Evolutionary conservation across 2,888 invertebrate genomes (phyloP).

Genomic region (Sicus ferrugineus): DNA sequence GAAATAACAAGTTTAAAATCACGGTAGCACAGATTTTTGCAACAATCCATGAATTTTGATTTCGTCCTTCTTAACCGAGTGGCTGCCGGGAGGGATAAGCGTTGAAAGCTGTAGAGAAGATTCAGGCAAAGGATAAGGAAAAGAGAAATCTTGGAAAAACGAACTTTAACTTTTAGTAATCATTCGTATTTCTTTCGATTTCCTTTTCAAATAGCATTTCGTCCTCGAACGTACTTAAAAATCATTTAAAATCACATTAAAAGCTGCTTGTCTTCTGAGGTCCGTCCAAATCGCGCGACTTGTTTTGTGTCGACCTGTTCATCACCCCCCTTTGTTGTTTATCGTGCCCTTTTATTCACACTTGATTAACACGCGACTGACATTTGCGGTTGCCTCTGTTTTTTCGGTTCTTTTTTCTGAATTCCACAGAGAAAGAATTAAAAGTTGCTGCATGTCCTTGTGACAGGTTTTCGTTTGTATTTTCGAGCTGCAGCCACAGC

Average conservation of each 20-base stretch:
- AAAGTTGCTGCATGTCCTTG: slow-evolving; percentile 21
- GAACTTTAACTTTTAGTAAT: slow-evolving; percentile 1
- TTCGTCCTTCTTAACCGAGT: slow-evolving; percentile 30
- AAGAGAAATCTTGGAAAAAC: not conserved
- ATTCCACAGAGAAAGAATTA: slow-evolving; percentile 29
- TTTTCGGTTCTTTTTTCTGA: slow-evolving; percentile 39
- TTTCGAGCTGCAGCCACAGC: slow-evolving; percentile 30
- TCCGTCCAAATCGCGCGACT: not conserved
- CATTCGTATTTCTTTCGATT: not conserved
- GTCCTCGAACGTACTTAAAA: slow-evolving; percentile 49
- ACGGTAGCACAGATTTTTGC: slow-evolving; percentile 50
- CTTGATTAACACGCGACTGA: slow-evolving; percentile 63
- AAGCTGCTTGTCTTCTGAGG: slow-evolving; percentile 28
- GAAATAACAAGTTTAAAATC: slow-evolving; percentile 43
- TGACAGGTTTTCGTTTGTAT: slow-evolving; percentile 34
- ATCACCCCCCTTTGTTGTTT: slow-evolving; percentile 45
- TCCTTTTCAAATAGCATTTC: not conserved
- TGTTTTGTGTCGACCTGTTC: slow-evolving; percentile 43
- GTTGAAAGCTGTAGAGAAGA: not conserved
- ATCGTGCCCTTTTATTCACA: slow-evolving; percentile 63
- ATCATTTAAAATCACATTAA: slow-evolving; percentile 61
- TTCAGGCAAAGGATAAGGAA: not conserved
- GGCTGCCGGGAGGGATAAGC: not conserved
- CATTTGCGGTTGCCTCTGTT: slow-evolving; percentile 59
- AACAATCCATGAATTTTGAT: slow-evolving; percentile 55